Conservation (phyloP, 2,888 invertebrate species). For the Sarcophaga variegata region DNA sequence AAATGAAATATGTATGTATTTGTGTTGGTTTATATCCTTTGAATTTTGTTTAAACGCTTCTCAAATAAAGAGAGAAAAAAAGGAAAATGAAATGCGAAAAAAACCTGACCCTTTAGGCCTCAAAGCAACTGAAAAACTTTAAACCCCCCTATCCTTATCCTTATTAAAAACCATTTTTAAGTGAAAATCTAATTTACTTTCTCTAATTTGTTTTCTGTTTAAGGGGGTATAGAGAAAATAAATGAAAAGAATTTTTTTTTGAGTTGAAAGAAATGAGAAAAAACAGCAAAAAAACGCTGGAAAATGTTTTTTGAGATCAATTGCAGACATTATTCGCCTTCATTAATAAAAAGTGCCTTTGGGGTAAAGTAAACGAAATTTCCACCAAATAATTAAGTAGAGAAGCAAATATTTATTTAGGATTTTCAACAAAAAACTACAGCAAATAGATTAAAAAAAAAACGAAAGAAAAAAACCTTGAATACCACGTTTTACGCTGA, state of each 20-base stretch:
- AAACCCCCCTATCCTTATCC: too few relatives aligned
- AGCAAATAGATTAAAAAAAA: neutral
- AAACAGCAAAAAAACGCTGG: too few relatives aligned
- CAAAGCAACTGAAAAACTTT: neutral
- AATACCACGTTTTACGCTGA: too few relatives aligned
- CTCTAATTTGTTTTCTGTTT: slow-evolving; percentile 16
- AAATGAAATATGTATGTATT: neutral
- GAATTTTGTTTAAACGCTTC: slow-evolving; percentile 22
- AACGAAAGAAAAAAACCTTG: too few relatives aligned
- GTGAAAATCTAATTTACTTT: slow-evolving; percentile 39
- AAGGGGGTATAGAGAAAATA: neutral
- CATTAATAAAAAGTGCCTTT: neutral
- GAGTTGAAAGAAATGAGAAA: neutral
- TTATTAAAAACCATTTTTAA: slow-evolving; percentile 21
- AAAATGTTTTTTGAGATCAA: too few relatives aligned
- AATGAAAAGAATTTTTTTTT: slow-evolving; percentile 17
- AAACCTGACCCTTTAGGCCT: neutral
- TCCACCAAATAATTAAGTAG: neutral
- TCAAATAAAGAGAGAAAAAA: too few relatives aligned
- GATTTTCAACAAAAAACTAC: neutral
- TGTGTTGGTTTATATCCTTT: slow-evolving; percentile 3
- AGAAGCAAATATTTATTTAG: too few relatives aligned
- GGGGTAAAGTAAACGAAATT: slow-evolving; percentile 19
- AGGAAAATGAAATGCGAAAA: neutral
- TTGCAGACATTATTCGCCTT: too few relatives aligned